Base-by-base conservation (phyloP, 2,888 invertebrate species). In the Mallateleia sp. region DNA sequence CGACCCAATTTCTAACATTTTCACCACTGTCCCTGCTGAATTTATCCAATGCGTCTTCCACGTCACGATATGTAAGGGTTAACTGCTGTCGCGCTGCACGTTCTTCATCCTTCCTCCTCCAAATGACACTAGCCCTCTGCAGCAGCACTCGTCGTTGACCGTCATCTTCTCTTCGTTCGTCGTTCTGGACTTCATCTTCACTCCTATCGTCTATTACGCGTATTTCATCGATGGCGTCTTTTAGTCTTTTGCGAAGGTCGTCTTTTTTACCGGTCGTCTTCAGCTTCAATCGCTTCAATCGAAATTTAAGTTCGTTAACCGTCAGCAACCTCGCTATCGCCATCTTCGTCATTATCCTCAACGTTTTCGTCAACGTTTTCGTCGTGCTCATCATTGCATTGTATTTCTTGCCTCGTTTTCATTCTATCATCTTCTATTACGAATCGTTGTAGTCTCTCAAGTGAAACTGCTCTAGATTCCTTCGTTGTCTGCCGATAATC, bases 41-140 rank as follows among this genome's bases (percentile, higher is more conserved):
- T n/a, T n/a, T n/a, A n/a, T 62, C 62, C 7, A 62, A 24, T 8
- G 79, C 54, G 6, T 81, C 88, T 38, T 84, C 82, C 1, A 85
- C 82, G 25, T 88, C 86, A 18, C 75, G 78, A 9, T 81, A 87
- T n/a, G 86, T 81, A 20, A 75, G 20, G 7, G 58, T n/a, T 5
- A 50, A 45, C 28, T 54, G 45, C 24, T 25, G 22, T 4, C 24
- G 24, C 24, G 24, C 18, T 20, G 8, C 50, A 50, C 50, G 50
- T 50, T 18, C 18, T 2, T 18, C 18, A 18, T 18, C 18, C 18
- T 18, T 18, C 50, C 14, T 18, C 18, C 3, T 6, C 18, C 6
- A 2, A 50, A 18, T 18, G 18, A n/a, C n/a, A n/a, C n/a, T n/a
- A n/a, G n/a, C 32, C 8, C 50, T 9, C 20, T 14, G 20, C 11